Percentiles rank a stretch among this genome's conserved stretches.
These are phyloP conservation scores for Aethina tumida DNA, from an alignment of 1,140 invertebrate genomes.

Conservation along the genomic window DNA sequence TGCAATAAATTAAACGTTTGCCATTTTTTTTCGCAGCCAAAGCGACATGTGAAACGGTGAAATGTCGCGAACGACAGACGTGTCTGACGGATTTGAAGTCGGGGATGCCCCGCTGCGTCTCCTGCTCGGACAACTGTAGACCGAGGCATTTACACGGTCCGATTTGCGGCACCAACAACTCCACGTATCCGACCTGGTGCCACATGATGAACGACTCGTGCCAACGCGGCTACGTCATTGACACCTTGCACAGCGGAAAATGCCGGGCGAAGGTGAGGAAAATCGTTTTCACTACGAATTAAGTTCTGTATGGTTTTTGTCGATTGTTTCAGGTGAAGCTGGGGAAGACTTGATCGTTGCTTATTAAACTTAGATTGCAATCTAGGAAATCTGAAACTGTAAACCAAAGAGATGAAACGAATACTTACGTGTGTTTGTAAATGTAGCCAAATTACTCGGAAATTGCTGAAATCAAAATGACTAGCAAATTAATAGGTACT, in stretches of 20 bases:
- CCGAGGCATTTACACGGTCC: constrained; percentile 39
- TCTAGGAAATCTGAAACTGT: too few relatives aligned
- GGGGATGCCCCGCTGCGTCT: constrained; percentile 65
- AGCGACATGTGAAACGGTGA: constrained; percentile 63
- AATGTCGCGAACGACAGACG: constrained; percentile 61
- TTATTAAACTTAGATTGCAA: too few relatives aligned
- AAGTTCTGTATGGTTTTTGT: too few relatives aligned
- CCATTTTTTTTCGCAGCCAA: constrained; percentile 43
- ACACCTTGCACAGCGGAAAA: constrained; percentile 61
- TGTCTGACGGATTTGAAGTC: constrained; percentile 64
- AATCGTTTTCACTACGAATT: too few relatives aligned
- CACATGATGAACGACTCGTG: constrained; percentile 78
- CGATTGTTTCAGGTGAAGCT: too few relatives aligned
- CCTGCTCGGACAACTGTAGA: constrained; percentile 53
- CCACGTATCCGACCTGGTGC: constrained; percentile 80
- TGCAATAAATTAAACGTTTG: neutral
- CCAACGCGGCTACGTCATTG: constrained; percentile 64
- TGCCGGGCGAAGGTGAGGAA: too few relatives aligned
- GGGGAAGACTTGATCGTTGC: too few relatives aligned
- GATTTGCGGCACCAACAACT: constrained; percentile 74
- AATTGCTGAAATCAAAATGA: too few relatives aligned
- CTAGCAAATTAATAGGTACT: too few relatives aligned
- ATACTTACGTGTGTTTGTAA: too few relatives aligned
- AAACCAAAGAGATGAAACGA: too few relatives aligned
- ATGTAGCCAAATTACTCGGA: too few relatives aligned